Evolutionary conservation across 2,888 invertebrate species (phyloP).

Genomic region (Vesta saturnalis): DNA sequence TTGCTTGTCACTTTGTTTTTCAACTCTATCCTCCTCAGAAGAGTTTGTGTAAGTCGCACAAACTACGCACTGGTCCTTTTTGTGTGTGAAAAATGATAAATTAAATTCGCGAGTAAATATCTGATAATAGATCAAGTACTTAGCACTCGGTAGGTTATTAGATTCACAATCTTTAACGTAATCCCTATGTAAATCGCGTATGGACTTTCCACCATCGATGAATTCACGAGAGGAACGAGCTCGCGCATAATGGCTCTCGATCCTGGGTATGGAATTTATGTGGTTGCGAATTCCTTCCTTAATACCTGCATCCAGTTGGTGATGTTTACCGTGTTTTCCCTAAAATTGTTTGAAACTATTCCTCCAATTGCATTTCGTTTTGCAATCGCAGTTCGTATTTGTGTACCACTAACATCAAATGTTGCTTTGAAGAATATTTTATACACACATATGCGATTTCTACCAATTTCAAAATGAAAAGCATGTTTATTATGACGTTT

Average conservation of each 20-base stretch:
- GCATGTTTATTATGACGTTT: slow-evolving; percentile 43
- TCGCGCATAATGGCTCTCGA: slow-evolving; percentile 48
- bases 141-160: slow-evolving; percentile 31
- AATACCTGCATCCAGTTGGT: slow-evolving; percentile 36
- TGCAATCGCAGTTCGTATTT: slow-evolving; percentile 28
- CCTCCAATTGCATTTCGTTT: slow-evolving; percentile 29
- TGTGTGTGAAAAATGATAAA: slow-evolving; percentile 27
- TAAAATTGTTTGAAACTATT: slow-evolving; percentile 42
- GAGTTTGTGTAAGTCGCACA: slow-evolving; percentile 41
- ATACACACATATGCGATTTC: slow-evolving; percentile 33
- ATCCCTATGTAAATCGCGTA: slow-evolving; percentile 44
- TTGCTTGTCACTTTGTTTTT: slow-evolving; percentile 23
- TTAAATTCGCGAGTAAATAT: slow-evolving; percentile 32
- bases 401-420: slow-evolving; percentile 31
- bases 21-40: slow-evolving; percentile 12
- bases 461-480: slow-evolving; percentile 43
- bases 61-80: slow-evolving; percentile 43
- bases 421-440: slow-evolving; percentile 35
- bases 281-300: slow-evolving; percentile 43
- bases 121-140: slow-evolving; percentile 23
- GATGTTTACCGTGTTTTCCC: slow-evolving; percentile 47
- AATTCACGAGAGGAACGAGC: slow-evolving; percentile 42
- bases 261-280: slow-evolving; percentile 47
- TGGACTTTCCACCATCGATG: slow-evolving; percentile 45
- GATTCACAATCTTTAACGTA: slow-evolving; percentile 38